These are phyloP conservation scores for Hylomyscus alleni DNA, from an alignment of 2,797 vertebrate genomes.

Conservation along the genomic window DNA sequence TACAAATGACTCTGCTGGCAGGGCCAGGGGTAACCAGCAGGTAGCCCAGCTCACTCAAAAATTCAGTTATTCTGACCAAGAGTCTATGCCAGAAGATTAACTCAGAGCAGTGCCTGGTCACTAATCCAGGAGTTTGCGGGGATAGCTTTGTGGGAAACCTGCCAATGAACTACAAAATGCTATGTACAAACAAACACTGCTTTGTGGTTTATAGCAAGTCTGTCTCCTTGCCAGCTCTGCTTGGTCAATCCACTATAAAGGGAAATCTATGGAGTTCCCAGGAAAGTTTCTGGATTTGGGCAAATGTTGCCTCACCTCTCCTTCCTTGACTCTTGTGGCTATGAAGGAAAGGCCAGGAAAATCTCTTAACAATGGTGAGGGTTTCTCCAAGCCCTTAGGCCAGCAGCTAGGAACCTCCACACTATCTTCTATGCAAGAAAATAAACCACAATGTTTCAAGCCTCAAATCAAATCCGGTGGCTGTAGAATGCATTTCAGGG, in stretches of 20 bases:
- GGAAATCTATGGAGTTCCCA: neutral
- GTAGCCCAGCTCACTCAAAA: neutral
- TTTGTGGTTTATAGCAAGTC: neutral
- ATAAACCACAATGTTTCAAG: neutral
- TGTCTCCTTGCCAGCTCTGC: neutral
- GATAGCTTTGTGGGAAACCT: neutral
- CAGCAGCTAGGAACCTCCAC: fast-evolving
- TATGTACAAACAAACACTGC: fast-evolving
- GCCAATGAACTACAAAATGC: neutral
- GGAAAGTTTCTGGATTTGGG: neutral
- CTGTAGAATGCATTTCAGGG: neutral
- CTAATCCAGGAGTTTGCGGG: neutral
- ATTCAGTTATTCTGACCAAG: neutral
- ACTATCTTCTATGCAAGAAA: neutral
- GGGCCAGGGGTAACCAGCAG: no score
- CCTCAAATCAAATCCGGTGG: neutral
- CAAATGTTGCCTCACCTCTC: no score
- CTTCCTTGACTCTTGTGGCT: neutral
- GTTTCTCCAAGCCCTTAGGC: neutral
- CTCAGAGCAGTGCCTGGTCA: neutral
- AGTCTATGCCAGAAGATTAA: neutral
- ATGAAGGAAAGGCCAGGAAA: neutral
- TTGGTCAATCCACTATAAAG: neutral
- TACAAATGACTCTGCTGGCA: neutral
- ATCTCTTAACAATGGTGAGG: neutral